Evolutionary conservation across 2,113 vertebrate species (phyloP), one percentile per base, ranked within the genome.

Genomic region (Apodemus sylvaticus): DNA sequence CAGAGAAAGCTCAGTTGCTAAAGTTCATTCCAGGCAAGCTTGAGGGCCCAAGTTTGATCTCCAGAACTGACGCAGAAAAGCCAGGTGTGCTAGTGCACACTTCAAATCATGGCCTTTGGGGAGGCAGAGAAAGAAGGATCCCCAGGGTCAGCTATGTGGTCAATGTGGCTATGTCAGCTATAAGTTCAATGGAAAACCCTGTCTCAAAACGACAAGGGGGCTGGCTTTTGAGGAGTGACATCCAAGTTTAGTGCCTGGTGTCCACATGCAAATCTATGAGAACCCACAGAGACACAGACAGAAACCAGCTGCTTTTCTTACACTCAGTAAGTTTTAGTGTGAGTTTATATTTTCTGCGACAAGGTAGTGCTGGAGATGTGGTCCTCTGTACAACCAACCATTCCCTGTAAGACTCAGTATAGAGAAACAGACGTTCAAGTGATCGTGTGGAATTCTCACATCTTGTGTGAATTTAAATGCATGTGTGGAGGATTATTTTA

Each of bases 401-500:
- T 70, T 14, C 29, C 42, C 45, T 74, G 70, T 0, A 62, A 93
- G 73, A 87, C 8, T 74, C 0, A 68, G 22, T 42, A 42, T 85
- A 24, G 83, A 71, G 73, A 77, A 76, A 55, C 39, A 92, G 10
- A 36, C 36, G 92, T 73, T 78, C 89, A 58, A 85, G 42, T 89
- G 78, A 62, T 45, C 96, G 53, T 42, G 64, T 91, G 77, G 39
- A 96, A 89, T 85, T 91, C 89, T 4, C 36, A n/a, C 78, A 31
- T 93, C 94, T 79, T 95, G 13, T 82, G n/a, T 86, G 66, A 92
- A 78, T 87, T 90, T 91, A 34, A n/a, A 55, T 70, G 4, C 24
- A 13, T 87, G 6, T 58, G 16, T 68, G 39, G 24, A 89, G 34
- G 60, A 39, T 2, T 89, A 5, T 51, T 90, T 94, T 4, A 91